phyloP scores from a whole-genome alignment of 37 sponge, comb jelly and placozoan species.

The Bolinopsis microptera region DNA sequence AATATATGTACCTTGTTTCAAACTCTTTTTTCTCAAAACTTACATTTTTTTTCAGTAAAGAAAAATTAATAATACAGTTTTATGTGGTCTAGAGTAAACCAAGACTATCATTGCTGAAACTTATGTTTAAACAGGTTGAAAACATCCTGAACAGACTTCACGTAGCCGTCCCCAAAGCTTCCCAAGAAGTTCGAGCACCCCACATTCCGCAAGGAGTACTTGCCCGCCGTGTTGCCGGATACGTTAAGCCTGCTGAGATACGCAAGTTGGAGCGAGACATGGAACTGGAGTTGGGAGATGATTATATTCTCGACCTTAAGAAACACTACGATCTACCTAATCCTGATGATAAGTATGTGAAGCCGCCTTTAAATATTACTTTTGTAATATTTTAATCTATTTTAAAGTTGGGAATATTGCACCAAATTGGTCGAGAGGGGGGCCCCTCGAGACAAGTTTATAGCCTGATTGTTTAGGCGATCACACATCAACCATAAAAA shows the following conservation, averaged over 20 bases:
- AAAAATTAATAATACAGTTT: no score
- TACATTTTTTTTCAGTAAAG: no score
- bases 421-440: no score
- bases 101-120: no score
- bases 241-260: background rate
- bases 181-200: constrained; percentile 81
- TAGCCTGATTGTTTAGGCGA: no score
- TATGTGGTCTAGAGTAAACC: no score
- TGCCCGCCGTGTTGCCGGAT: constrained; percentile 10
- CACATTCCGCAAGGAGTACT: constrained; percentile 75
- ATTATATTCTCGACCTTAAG: constrained; percentile 86
- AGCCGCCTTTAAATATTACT: background rate
- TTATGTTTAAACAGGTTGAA: background rate
- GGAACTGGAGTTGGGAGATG: constrained; percentile 88
- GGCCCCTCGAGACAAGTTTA: no score
- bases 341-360: constrained; percentile 72
- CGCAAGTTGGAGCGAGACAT: constrained; percentile 77
- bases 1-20: no score
- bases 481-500: no score
- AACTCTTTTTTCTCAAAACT: no score
- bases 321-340: constrained; percentile 77
- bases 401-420: no score
- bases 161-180: constrained; percentile 81
- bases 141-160: constrained; percentile 79
- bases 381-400: no score